Evolutionary conservation across 2,888 invertebrate genomes (phyloP), one percentile per base, ranked within the genome.

Genomic region (Sycophila texana): DNA sequence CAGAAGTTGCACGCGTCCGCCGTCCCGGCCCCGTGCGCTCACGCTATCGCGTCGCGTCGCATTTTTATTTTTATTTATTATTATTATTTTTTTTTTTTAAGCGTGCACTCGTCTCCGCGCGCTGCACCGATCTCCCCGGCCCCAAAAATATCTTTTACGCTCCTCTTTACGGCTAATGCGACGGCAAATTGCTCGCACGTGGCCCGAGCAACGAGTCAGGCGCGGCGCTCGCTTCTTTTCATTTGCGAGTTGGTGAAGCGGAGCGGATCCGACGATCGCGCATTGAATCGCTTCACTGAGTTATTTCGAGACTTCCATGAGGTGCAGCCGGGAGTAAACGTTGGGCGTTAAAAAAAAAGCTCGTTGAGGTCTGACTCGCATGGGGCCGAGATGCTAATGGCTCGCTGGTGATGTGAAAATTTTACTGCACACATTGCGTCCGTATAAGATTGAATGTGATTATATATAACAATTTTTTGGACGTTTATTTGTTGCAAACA

Each of bases 1-100:
- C 89, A 89, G 86, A 88, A 88, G 39, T 49, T 51, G 71, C 71
- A 72, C 71, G 60, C 60, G 71, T 39, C 7, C 51, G 12, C 47
- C 65, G 49, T 10, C 18, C 58, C 22, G 20, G 18, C 0, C n/a
- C 22, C 20, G 13, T 22, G 10, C 47, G 26, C 53, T 14, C 26
- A 22, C 51, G 71, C 71, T 47, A 47, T 47, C 30, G 30, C 30
- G 61, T 47, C 30, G 30, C 30, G 61, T n/a, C 39, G 30, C 30
- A 30, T 10, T 39, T 63, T 63, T 71, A 61, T 7, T 39, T 39
- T 39, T 39, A 4, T 39, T 26, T 26, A 26, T 26, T 26, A 26
- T 26, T 26, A 26, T 26, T n/a, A n/a, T 61, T 57, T 49, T 60
- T 58, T 20, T 14, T 51, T 53, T 61, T 68, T 20, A 53, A 63